Percentiles rank a stretch among this genome's conserved stretches.
Conservation (phyloP, 92 coral and sea anemone genomes). For the Porites cylindrica region DNA sequence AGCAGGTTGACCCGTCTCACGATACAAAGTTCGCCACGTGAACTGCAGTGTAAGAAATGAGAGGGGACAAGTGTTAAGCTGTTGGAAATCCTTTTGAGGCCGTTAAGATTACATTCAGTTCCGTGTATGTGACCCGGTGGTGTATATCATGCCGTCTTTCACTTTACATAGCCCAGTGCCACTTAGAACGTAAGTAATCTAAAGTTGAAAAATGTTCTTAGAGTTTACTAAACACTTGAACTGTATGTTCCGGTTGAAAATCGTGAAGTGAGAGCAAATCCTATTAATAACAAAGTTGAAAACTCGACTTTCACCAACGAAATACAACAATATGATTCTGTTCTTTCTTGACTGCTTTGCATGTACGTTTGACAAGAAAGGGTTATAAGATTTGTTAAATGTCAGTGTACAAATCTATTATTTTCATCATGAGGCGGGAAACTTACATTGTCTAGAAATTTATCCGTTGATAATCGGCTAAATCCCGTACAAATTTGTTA, state of each 20-base stretch:
- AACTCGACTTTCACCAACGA: neutral
- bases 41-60: neutral
- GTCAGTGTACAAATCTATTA: neutral
- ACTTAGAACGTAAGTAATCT: slow-evolving; percentile 28
- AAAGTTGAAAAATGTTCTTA: neutral
- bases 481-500: neutral
- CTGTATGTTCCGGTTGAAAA: neutral
- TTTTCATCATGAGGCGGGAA: neutral
- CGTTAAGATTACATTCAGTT: neutral
- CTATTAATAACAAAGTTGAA: neutral
- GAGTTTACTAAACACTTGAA: neutral
- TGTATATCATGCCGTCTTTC: slow-evolving; percentile 36
- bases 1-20: neutral
- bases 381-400: neutral
- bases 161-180: slow-evolving; percentile 32
- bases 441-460: neutral
- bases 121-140: neutral
- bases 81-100: neutral
- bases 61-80: neutral
- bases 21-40: neutral
- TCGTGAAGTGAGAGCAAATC: neutral
- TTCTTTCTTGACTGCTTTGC: neutral
- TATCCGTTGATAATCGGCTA: slow-evolving; percentile 22
- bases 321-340: neutral
- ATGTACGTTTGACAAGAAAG: neutral